Base-by-base conservation (phyloP, 2,113 vertebrate genomes). In the Eptesicus fuscus region DNA sequence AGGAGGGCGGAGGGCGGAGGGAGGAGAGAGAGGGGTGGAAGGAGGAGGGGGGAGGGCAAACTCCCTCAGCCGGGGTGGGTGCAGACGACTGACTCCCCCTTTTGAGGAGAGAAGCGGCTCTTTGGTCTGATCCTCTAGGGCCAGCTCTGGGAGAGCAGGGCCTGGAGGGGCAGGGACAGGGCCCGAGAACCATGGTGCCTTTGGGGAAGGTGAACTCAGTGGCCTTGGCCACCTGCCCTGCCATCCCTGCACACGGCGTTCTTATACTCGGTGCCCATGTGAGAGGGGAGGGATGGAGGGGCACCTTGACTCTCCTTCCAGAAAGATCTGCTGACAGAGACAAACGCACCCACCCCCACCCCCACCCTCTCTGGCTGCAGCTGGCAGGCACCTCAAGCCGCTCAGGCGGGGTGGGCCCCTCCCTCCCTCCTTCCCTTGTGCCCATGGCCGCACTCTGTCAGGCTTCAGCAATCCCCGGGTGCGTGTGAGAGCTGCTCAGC, bases 221-320 rank as follows among this genome's bases (percentile, higher is more conserved):
- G 94, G 96, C 98, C 97, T 98, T 98, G 98, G 96, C 96, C 95
- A 95, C 96, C 76, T 77, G 94, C 97, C 98, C 94, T 97, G 93
- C 95, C 96, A 92, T 93, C 93, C 94, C 94, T 85, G 97, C 94
- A 95, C 97, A 90, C 73, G 77, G 98, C 0, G 8, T 98, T 98
- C 98, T 98, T 95, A 98, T 94, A 93, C 90, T 77, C 0, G 0
- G 67, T 88, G 77, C 76, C 95, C 14, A 92, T 42, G 30, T 96
- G 96, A 96, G 95, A 97, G 94, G 95, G 96, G 83, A 97, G 79
- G 97, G 90, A 91, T 85, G 14, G 61, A 70, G 96, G 97, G 98
- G 97, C 98, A 98, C 98, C 98, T 98, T 98, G 96, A 98, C 97
- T 98, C 97, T 98, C 97, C 97, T 98, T 98, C 96, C 96, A 97